These are phyloP conservation scores for Danio choprae DNA, from an alignment of 2,797 vertebrate species.

Conservation along the genomic window DNA sequence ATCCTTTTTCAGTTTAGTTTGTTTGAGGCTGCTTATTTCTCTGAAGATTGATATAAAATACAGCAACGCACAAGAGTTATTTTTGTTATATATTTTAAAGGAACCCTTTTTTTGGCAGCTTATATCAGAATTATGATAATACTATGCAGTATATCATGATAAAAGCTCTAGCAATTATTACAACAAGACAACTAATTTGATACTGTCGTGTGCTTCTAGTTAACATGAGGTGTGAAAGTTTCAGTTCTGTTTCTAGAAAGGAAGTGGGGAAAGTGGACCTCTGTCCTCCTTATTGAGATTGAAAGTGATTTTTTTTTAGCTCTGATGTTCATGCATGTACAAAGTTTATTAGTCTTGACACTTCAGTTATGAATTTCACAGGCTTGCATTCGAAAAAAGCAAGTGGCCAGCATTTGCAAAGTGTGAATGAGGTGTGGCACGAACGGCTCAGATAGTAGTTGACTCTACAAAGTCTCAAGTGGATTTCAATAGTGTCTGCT, in stretches of 20 bases:
- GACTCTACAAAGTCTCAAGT: background rate
- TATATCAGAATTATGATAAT: no score
- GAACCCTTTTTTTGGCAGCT: no score
- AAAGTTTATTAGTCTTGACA: background rate
- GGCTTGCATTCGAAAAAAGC: background rate
- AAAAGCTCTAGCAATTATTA: no score
- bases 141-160: no score
- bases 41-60: no score
- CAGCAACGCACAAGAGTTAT: no score
- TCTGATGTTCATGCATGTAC: background rate
- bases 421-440: conserved; percentile 6
- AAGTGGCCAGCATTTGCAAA: background rate
- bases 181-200: no score
- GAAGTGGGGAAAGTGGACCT: background rate
- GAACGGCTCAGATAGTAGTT: background rate
- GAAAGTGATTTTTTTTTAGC: background rate
- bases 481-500: background rate
- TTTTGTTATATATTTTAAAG: no score
- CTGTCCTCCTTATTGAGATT: background rate
- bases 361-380: conserved; percentile 22
- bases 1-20: no score
- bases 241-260: conserved; percentile 6
- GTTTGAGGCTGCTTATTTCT: no score
- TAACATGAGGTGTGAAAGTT: background rate
- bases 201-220: background rate